A percentile compares a stretch with the other conserved stretches of the same genome.
Conservation (phyloP, 2,888 invertebrate species). For the Rhodophaea formosa region DNA sequence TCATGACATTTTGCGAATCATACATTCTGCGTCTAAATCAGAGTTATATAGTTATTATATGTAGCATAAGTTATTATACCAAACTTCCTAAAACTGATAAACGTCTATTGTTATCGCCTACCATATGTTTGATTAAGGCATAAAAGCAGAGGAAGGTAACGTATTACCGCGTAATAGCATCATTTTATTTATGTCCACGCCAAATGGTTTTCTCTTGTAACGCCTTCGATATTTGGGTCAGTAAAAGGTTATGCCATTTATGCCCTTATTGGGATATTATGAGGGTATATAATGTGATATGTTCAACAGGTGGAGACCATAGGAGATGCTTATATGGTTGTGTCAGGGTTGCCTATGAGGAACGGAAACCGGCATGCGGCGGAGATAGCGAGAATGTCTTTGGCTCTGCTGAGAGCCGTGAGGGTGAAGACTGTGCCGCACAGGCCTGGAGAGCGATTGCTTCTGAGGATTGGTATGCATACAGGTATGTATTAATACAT, state of each 20-base stretch:
- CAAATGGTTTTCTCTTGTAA: conserved; percentile 21
- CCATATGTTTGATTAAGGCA: conserved; percentile 21
- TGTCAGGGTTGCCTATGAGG: conserved; percentile 94
- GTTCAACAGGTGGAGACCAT: conserved; percentile 91
- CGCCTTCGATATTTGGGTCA: conserved; percentile 17
- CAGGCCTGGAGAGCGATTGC: conserved; percentile 91
- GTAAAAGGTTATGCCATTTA: neutral
- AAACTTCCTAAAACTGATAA: neutral
- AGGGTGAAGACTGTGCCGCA: conserved; percentile 95
- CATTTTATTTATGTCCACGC: conserved; percentile 23
- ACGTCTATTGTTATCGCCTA: conserved; percentile 11
- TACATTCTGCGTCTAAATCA: too few relatives aligned
- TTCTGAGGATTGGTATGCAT: conserved; percentile 96
- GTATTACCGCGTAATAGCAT: conserved; percentile 17
- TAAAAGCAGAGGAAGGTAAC: conserved; percentile 16
- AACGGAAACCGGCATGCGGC: conserved; percentile 95
- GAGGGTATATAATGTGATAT: conserved; percentile 1
- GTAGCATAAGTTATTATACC: neutral
- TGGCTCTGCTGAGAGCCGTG: conserved; percentile 92
- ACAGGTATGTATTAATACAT: conserved; percentile 79
- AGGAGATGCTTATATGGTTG: conserved; percentile 92
- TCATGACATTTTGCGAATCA: too few relatives aligned
- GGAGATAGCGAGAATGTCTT: conserved; percentile 96
- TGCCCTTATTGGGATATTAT: neutral
- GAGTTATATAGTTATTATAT: too few relatives aligned